phyloP scores from a whole-genome alignment of 2,797 vertebrate species.

The Hozukius guyotensis region DNA sequence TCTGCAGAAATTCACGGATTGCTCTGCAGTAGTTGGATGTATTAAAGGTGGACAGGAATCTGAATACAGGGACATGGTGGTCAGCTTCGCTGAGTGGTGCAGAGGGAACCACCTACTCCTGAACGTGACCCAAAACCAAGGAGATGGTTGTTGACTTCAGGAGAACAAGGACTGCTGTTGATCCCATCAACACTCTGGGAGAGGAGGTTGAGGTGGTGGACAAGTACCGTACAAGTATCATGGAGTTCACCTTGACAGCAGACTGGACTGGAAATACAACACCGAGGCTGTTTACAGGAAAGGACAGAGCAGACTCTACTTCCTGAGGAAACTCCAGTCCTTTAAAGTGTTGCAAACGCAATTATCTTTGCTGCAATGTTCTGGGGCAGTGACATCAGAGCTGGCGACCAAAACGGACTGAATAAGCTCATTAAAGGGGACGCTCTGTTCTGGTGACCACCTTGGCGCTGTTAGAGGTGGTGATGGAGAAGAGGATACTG shows the following conservation, averaged over 20 bases:
- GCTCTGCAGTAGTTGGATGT: background rate
- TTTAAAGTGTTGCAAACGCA: too few species aligned
- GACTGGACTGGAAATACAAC: background rate
- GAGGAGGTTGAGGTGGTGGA: background rate
- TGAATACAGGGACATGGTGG: background rate
- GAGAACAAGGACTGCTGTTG: background rate
- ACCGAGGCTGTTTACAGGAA: background rate
- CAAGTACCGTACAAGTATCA: background rate
- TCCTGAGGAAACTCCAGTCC: background rate
- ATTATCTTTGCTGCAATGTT: background rate
- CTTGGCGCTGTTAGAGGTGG: background rate
- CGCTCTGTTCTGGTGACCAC: background rate
- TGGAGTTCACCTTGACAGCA: background rate
- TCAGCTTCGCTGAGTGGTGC: too few species aligned
- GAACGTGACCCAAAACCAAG: background rate
- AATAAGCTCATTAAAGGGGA: background rate
- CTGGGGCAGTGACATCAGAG: background rate
- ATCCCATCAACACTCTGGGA: background rate
- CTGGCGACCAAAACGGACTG: background rate
- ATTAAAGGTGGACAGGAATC: background rate
- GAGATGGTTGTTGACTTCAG: background rate
- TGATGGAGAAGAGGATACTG: background rate
- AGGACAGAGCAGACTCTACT: background rate
- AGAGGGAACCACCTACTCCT: background rate
- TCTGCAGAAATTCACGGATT: background rate